phyloP scores from a whole-genome alignment of 2,797 vertebrate genomes.

The Kryptopterus vitreolus region DNA sequence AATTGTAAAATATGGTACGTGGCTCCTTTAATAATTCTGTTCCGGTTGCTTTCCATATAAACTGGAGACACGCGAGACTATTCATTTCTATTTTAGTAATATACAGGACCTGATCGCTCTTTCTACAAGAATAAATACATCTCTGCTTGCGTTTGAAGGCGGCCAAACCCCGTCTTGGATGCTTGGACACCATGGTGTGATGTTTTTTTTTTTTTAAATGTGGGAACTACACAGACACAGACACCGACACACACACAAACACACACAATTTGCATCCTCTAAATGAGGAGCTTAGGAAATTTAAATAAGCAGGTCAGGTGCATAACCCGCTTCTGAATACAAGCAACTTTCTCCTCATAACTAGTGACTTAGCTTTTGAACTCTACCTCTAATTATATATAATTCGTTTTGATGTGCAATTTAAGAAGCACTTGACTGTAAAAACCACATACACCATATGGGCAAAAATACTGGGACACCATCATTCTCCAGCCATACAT shows the following conservation, averaged over 20 bases:
- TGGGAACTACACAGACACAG: not conserved
- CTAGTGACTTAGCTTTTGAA: conserved; percentile 74
- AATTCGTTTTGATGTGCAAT: not conserved
- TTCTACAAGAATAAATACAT: not conserved
- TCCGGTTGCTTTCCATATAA: too few relatives aligned
- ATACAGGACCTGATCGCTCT: not conserved
- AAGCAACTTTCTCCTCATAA: conserved; percentile 47
- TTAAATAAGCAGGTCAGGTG: not conserved
- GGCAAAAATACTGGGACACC: too few relatives aligned
- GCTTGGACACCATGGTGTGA: not conserved
- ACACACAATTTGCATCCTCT: not conserved
- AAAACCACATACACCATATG: not conserved
- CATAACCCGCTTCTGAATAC: not conserved
- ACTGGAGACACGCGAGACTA: too few relatives aligned
- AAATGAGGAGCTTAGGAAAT: not conserved
- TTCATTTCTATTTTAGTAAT: not conserved
- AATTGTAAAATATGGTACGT: too few relatives aligned
- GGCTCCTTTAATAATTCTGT: too few relatives aligned
- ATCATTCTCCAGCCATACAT: too few relatives aligned
- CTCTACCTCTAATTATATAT: too few relatives aligned
- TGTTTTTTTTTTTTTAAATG: not conserved
- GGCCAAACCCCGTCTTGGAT: not conserved
- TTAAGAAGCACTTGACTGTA: not conserved
- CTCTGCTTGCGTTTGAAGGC: not conserved
- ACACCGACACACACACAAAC: not conserved